Evolutionary conservation across 2,797 vertebrate species (phyloP).

Genomic region (Muscicapa comitata): DNA sequence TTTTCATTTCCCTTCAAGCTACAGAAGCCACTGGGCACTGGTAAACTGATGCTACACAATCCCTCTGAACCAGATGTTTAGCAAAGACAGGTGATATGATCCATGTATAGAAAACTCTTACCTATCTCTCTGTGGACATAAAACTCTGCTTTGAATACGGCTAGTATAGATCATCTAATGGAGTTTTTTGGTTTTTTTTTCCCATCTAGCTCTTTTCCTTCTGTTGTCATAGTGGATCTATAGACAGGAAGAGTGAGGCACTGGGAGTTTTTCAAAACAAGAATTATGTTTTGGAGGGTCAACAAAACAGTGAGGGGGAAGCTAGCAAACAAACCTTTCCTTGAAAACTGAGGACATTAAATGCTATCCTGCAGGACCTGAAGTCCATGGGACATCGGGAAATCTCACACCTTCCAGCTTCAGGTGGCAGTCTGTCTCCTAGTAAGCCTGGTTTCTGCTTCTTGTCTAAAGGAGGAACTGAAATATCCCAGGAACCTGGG

Average conservation of each 20-base stretch:
- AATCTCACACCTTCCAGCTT: neutral
- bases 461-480: neutral
- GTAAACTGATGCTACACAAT: neutral
- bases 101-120: neutral
- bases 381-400: neutral
- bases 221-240: neutral
- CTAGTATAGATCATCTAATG: neutral
- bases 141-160: neutral
- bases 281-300: neutral
- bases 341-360: neutral
- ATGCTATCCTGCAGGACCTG: neutral
- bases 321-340: neutral
- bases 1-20: neutral
- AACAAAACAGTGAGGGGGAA: neutral
- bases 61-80: neutral
- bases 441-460: conserved; percentile 6
- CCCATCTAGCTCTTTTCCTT: neutral
- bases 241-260: neutral
- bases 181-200: neutral
- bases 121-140: neutral
- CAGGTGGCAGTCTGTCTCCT: neutral
- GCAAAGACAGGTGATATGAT: neutral
- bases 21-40: neutral
- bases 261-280: neutral
- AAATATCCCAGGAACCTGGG: conserved; percentile 36